Evolutionary conservation across 2,888 invertebrate genomes (phyloP), one percentile per base, ranked within the genome.

Genomic region (Himalopsyche tibetana): DNA sequence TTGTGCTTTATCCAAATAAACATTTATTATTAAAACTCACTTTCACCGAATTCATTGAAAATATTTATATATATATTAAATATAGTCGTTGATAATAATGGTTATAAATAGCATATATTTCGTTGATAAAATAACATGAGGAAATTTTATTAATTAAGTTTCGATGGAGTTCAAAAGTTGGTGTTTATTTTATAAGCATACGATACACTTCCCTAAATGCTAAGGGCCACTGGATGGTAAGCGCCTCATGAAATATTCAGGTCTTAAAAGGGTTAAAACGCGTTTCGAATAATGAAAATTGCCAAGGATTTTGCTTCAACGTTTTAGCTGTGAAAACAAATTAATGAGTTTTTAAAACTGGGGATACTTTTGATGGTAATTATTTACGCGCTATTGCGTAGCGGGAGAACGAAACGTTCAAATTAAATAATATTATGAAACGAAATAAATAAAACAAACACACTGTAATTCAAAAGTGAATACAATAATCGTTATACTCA

Each of bases 231-330:
- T 17, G 82, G 85, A 40, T 82, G 83, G 86, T 85, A 83, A 86
- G 85, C 84, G 82, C 74, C 83, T 80, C n/a, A 82, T 88, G 19
- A 88, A 69, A 83, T 86, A 88, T 88, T 85, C 86, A 88, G 8
- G 80, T 69, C 28, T 84, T 85, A 84, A 86, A 88, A 88, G 88
- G 88, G 88, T 87, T 88, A 88, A 87, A 88, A 86, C 86, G 87
- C 85, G 87, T 86, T 88, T 55, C 82, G 87, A 80, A 80, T 88
- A 88, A 88, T 88, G 87, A 88, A 88, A 88, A 88, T 88, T 87
- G 82, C 84, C 51, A 83, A 87, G 88, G 88, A 88, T 88, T 88
- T 88, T 87, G 86, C 82, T 84, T 86, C 82, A 86, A 86, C 82
- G 84, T 86, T 84, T 84, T 86, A 83, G 82, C 84, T 80, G 80